Evolutionary conservation across 2,113 vertebrate species (phyloP).

Genomic region (Grantiella picta): DNA sequence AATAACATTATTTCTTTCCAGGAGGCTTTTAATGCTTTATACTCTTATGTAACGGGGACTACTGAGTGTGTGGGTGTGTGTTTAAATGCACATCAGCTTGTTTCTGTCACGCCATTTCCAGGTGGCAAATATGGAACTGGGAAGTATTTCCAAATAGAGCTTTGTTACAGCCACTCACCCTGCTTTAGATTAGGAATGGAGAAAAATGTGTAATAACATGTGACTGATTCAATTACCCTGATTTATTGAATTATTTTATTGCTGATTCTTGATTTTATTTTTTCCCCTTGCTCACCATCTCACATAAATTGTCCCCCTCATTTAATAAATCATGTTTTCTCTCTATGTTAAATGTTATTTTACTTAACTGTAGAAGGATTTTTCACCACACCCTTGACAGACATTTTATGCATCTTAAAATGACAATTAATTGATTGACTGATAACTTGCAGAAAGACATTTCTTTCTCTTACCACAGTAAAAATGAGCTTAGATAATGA

Average conservation of each 20-base stretch:
- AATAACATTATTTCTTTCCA: neutral
- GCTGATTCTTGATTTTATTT: neutral
- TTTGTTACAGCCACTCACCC: neutral
- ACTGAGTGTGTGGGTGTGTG: neutral
- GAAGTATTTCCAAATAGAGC: neutral
- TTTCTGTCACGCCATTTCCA: neutral
- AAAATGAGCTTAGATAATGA: neutral
- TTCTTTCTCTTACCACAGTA: neutral
- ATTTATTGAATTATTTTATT: neutral
- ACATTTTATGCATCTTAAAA: neutral
- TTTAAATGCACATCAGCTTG: neutral
- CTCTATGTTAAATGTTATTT: neutral
- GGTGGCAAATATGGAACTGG: neutral
- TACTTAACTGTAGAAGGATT: neutral
- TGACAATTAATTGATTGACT: neutral
- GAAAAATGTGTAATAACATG: neutral
- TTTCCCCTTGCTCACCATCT: neutral
- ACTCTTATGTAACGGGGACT: neutral
- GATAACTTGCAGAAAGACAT: neutral
- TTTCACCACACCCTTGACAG: neutral
- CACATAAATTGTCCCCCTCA: accelerated
- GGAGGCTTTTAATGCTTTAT: neutral
- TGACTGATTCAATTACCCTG: neutral
- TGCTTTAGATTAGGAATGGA: neutral
- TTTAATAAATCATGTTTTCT: neutral